phyloP scores from a whole-genome alignment of 2,888 invertebrate species.

The Endotricha flammealis region DNA sequence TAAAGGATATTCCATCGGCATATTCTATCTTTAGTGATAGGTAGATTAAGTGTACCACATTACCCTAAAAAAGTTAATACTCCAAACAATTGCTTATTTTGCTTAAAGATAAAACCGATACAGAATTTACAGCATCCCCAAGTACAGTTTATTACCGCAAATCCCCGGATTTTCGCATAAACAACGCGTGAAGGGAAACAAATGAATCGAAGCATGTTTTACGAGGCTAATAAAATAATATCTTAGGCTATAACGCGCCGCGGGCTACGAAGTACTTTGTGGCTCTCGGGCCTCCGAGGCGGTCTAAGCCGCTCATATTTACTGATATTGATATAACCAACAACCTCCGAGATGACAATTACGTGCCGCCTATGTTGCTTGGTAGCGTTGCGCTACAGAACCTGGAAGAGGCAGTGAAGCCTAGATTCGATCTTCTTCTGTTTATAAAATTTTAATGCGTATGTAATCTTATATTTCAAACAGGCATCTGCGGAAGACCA shows the following conservation, averaged over 20 bases:
- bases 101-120: no score
- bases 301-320: conserved; percentile 42
- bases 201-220: conserved; percentile 6
- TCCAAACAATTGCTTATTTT: no score
- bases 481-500: no score
- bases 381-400: conserved; percentile 4
- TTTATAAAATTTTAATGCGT: no score
- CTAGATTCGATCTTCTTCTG: no score
- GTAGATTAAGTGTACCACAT: no score
- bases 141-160: not conserved
- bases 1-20: no score
- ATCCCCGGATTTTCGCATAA: not conserved
- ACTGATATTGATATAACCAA: conserved; percentile 56
- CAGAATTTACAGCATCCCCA: not conserved
- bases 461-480: no score
- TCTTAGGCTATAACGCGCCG: not conserved
- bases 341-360: conserved; percentile 50
- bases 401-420: conserved; percentile 16
- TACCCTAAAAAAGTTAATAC: no score
- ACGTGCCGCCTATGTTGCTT: conserved; percentile 25
- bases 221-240: conserved; percentile 1
- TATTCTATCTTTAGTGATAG: no score
- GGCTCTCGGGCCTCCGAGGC: conserved; percentile 30
- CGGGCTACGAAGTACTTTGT: conserved; percentile 3
- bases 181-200: not conserved